Base-by-base conservation (phyloP, 2,113 vertebrate genomes). In the Pelecanus crispus region DNA sequence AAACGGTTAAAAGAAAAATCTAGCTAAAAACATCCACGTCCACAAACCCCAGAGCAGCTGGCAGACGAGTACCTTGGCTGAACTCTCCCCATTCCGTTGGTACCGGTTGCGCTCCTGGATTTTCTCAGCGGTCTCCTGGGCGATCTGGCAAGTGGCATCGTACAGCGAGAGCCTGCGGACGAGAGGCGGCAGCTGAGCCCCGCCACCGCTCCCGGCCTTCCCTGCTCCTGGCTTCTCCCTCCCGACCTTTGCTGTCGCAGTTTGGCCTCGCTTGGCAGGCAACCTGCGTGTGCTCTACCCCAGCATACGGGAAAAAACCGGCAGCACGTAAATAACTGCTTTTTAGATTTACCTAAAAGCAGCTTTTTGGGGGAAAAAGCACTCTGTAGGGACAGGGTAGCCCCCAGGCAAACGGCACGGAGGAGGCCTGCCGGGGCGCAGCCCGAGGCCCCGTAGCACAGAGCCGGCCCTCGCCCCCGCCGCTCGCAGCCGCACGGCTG, bases 121-220 rank as follows among this genome's bases (percentile, higher is more conserved):
- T 86, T 98, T 99, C 98, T 99, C 99, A 17, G 99, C 99, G 63
- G 98, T 98, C 92, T 99, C 99, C 92, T 99, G 99, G 34, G 99
- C 98, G 88, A 99, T 94, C 26, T 98, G 98, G 78, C 98, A 99
- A 7, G 99, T 97, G 81, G 98, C 98, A 79, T 99, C 99, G 21
- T 99, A 98, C 52, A 98, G 98, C 84, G 98, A 98, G 47, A 99
- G 97, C 99, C 99, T 99, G 67, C 24, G n/a, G n/a, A 36, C 25
- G n/a, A 49, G 34, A 74, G 47, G 62, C 55, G 13, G 66, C 59
- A 21, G 74, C 94, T 88, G 52, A 86, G 92, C 44, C 53, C 32
- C 20, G 53, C 29, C 53, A 17, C 31, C 55, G 42, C 55, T 6
- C 17, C 28, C 52, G 8, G 52, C 13, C n/a, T n/a, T n/a, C n/a